A percentile compares a stretch with the other conserved stretches of the same genome.
Evolutionary conservation across 2,888 invertebrate species (phyloP).

Genomic region (Dryomyza anilis): DNA sequence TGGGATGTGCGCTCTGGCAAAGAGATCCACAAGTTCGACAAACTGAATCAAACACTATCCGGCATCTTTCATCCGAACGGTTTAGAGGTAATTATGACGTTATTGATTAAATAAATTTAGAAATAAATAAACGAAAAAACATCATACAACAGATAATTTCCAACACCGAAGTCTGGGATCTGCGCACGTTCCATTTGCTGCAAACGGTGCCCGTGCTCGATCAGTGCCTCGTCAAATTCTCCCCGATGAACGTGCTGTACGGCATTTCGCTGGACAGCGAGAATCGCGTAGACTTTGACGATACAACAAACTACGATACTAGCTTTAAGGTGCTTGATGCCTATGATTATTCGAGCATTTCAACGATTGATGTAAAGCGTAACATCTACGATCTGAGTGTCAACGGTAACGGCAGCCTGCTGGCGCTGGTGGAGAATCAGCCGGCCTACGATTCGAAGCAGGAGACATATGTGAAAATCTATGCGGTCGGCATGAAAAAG

Average conservation of each 20-base stretch:
- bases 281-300: conserved; percentile 71
- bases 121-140: not conserved
- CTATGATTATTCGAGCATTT: conserved; percentile 91
- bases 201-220: conserved; percentile 93
- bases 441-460: conserved; percentile 82
- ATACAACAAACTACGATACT: conserved; percentile 79
- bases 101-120: not conserved
- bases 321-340: conserved; percentile 96
- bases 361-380: conserved; percentile 91
- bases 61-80: conserved; percentile 97
- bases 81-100: conserved; percentile 72
- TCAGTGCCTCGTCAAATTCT: conserved; percentile 87
- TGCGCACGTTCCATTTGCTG: conserved; percentile 90
- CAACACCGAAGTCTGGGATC: conserved; percentile 98
- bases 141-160: conserved; percentile 75
- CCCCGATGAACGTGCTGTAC: conserved; percentile 85
- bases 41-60: conserved; percentile 91
- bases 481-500: conserved; percentile 87
- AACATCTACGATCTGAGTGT: conserved; percentile 86
- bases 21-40: conserved; percentile 96
- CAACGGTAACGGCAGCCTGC: conserved; percentile 82
- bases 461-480: conserved; percentile 88
- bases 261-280: conserved; percentile 81
- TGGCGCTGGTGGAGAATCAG: conserved; percentile 90
- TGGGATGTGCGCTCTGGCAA: conserved; percentile 90